phyloP scores from a whole-genome alignment of 2,113 vertebrate genomes.

The Penelope pileata region DNA sequence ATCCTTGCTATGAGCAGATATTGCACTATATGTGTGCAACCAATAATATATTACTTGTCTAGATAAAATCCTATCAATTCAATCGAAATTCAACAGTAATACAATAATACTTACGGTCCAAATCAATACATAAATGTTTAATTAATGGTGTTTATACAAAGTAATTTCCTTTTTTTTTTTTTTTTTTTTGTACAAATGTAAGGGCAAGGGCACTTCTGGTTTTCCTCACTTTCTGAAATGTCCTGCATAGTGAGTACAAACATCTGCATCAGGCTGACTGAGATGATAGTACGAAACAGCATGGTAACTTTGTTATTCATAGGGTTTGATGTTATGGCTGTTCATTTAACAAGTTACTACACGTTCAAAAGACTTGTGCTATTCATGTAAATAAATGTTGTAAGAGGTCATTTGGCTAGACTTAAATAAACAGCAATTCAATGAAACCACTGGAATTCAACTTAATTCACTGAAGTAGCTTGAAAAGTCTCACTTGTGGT shows the following conservation, averaged over 20 bases:
- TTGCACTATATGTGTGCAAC: neutral
- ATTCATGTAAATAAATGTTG: neutral
- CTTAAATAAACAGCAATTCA: neutral
- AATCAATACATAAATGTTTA: neutral
- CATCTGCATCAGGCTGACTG: neutral
- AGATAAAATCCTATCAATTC: neutral
- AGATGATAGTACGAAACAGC: neutral
- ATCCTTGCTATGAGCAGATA: neutral
- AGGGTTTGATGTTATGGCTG: neutral
- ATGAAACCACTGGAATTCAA: neutral
- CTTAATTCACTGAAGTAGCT: neutral
- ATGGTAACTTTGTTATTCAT: neutral
- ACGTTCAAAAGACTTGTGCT: neutral
- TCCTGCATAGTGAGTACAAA: neutral
- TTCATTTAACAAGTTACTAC: neutral
- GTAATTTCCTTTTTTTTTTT: neutral
- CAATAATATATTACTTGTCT: neutral
- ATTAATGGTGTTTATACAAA: neutral
- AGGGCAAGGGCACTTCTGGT: neutral
- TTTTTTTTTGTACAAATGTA: too few species aligned
- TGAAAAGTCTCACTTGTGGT: neutral
- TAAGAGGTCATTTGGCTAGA: neutral
- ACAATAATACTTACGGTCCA: neutral
- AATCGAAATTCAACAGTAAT: neutral
- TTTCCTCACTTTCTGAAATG: neutral